These are phyloP conservation scores for Apotomis turbidana DNA, from an alignment of 2,888 invertebrate species.

Conservation along the genomic window DNA sequence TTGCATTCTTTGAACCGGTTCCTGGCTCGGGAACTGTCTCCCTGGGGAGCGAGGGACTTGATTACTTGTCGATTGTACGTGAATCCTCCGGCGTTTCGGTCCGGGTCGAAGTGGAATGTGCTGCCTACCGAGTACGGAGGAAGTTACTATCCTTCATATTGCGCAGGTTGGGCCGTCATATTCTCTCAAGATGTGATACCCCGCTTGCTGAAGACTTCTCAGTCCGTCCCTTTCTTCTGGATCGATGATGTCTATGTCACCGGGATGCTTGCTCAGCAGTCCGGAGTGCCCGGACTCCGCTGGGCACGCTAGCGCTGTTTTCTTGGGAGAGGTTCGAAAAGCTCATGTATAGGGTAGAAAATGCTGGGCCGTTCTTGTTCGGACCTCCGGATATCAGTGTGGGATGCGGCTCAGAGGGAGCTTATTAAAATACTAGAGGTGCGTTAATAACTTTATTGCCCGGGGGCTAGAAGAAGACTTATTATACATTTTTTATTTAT, in stretches of 20 bases:
- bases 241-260: slow-evolving; percentile 93
- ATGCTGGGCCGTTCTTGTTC: slow-evolving; percentile 75
- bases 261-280: slow-evolving; percentile 84
- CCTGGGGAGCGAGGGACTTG: slow-evolving; percentile 84
- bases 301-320: slow-evolving; percentile 74
- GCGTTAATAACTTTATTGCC: no score
- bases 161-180: slow-evolving; percentile 88
- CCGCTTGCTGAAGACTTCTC: slow-evolving; percentile 83
- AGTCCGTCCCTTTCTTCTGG: slow-evolving; percentile 89
- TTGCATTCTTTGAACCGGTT: slow-evolving; percentile 85
- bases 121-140: slow-evolving; percentile 86
- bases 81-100: slow-evolving; percentile 83
- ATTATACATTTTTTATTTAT: no score
- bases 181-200: slow-evolving; percentile 86
- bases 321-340: slow-evolving; percentile 53
- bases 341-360: slow-evolving; percentile 54
- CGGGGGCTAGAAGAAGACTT: no score
- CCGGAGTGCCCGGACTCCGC: slow-evolving; percentile 82
- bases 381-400: slow-evolving; percentile 81
- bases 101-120: slow-evolving; percentile 91
- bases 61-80: slow-evolving; percentile 85
- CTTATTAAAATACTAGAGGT: no score
- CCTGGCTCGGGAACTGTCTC: slow-evolving; percentile 82
- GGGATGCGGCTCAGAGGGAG: no score
- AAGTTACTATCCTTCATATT: slow-evolving; percentile 88